Evolutionary conservation across 1,140 invertebrate species (phyloP), one percentile per base, ranked within the genome.

Genomic region (Conus ventricosus): DNA sequence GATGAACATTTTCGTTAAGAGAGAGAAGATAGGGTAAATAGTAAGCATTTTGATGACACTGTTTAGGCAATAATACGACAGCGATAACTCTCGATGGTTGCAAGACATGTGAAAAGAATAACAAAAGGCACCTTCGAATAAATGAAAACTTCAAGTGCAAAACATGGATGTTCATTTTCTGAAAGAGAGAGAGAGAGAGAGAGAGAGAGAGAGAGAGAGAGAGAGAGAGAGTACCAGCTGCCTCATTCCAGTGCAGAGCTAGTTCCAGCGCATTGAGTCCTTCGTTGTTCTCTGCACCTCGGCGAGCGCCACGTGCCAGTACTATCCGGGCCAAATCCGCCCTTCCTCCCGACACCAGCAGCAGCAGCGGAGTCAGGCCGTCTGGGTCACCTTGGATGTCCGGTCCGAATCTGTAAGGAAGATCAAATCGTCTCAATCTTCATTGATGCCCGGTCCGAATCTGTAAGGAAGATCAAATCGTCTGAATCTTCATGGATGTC

Each of bases 171-270:
- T 39, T 39, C 39, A 39, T 39, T 39, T 39, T 39, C 39, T 20
- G 71, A 75, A 6, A 75, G 71, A 75, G 71, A 75, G 71, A 75
- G 71, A 75, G 71, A 75, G 71, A 75, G 71, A 75, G 71, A 75
- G 71, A 75, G 71, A 75, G 71, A 75, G 71, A 75, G 71, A 75
- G 71, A 75, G 71, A 75, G 71, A n/a, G 71, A 75, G 71, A 75
- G 71, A n/a, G 71, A 75, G 71, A 75, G 71, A n/a, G 71, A 75
- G 23, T 8, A 75, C 20, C 60, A 11, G 60, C 11, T 63, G 60
- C 60, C 76, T 10, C 10, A 27, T 25, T 27, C 17, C 54, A 20
- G 6, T 27, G 51, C 23, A 83, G 27, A 23, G 81, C 81, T 0
- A 83, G 20, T 20, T 83, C 4, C 20, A 83, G 15, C 5, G 81